Conservation (phyloP, 1,140 invertebrate genomes). For the Lepidurus apus region DNA sequence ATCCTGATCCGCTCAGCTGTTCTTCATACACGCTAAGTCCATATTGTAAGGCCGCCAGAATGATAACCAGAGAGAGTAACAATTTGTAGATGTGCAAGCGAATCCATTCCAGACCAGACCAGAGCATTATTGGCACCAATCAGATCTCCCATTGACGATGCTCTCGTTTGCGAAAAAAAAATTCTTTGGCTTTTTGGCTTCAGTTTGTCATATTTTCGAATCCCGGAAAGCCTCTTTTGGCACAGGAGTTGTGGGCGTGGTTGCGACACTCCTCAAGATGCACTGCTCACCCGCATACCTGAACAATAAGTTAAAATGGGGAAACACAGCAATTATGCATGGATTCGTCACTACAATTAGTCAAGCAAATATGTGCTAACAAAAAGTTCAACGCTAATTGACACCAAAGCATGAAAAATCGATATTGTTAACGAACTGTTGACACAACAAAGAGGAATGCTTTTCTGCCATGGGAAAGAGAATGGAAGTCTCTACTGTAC, state of each 20-base stretch:
- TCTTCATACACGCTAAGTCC: constrained; percentile 9
- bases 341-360: not conserved
- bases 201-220: not conserved
- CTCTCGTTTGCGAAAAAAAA: not conserved
- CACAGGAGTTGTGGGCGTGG: too few relatives aligned
- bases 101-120: not conserved
- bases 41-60: not conserved
- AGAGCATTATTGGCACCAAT: constrained; percentile 3
- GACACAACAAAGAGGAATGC: not conserved
- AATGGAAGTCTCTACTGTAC: not conserved
- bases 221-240: too few relatives aligned
- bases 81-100: constrained; percentile 1
- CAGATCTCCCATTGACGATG: not conserved
- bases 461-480: not conserved
- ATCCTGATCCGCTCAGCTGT: not conserved
- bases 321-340: not conserved
- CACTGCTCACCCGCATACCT: not conserved
- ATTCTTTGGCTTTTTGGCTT: not conserved
- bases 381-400: not conserved
- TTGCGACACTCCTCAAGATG: too few relatives aligned
- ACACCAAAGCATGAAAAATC: not conserved
- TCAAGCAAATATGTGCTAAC: not conserved
- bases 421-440: not conserved
- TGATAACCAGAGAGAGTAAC: not conserved
- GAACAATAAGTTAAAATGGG: not conserved